Evolutionary conservation across 2,797 vertebrate genomes (phyloP), one percentile per base, ranked within the genome.

Genomic region (Acanthurus tractus): DNA sequence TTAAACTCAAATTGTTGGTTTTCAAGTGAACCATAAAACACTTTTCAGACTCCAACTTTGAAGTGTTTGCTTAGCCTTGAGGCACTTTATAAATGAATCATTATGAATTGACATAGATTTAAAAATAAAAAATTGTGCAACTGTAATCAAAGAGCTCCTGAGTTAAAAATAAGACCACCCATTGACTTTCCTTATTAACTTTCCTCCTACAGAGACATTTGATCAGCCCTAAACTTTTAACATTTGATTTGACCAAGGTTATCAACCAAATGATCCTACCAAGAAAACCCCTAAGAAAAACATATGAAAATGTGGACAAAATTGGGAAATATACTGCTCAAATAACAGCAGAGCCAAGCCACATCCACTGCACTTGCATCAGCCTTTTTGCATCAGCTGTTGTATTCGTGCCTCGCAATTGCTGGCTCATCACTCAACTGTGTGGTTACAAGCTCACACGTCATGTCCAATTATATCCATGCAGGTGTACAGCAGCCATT

Each of bases 1-100:
- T 70, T 64, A 34, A 65, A 84, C 63, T 62, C 10, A 72, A 58
- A 79, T 73, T 62, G 34, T 55, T 70, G 34, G 20, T 55, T 75
- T 76, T 78, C 44, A 67, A 74, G 34, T 44, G 17, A 73, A 75
- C 49, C 15, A 23, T 68, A 48, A 10, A 57, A 57, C 61, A 70
- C 61, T 64, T 71, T 66, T 74, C 63, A 65, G 20, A 62, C 42
- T 18, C 11, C 18, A 2, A 15, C 46, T 50, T n/a, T 2, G n/a
- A 61, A 68, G 11, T 55, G 46, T 59, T 70, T 48, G 64, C 25
- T 62, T 22, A 34, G 29, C 29, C 29, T 34, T 34, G 6, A 34
- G 29, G 29, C 29, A 34, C 29, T 34, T 34, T 34, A 34, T 34
- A 34, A 6, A 70, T 42, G 34, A 48, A 54, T 34, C 36, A 9